Conservation (phyloP, 2,797 vertebrate species). For the Mormyrops attenuatus region DNA sequence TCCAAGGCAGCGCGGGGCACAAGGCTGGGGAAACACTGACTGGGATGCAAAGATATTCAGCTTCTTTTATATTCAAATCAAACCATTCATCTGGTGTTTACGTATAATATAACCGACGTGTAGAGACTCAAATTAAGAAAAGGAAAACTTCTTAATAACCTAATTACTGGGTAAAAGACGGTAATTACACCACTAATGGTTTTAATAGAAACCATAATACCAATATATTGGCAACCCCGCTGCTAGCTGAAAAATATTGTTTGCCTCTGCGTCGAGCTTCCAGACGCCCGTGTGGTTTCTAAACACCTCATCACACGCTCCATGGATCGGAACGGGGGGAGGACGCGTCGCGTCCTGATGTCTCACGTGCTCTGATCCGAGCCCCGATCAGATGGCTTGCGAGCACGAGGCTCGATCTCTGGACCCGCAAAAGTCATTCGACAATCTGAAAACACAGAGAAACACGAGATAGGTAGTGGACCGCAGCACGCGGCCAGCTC, state of each 20-base stretch:
- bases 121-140: neutral
- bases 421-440: neutral
- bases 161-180: constrained; percentile 4
- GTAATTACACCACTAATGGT: neutral
- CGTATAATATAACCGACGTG: neutral
- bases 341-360: neutral
- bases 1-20: neutral
- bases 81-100: neutral
- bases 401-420: neutral
- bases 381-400: neutral
- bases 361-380: neutral
- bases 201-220: neutral
- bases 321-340: neutral
- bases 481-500: neutral
- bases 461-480: neutral
- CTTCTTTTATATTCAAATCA: neutral
- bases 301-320: constrained; percentile 9
- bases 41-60: neutral
- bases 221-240: neutral
- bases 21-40: neutral
- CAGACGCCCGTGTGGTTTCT: neutral
- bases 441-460: neutral
- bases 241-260: neutral
- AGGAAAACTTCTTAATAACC: constrained; percentile 4
- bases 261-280: neutral